A percentile compares a stretch with the other conserved stretches of the same genome.
Evolutionary conservation across 2,113 vertebrate species (phyloP).

Genomic region (Lasiurus cinereus): DNA sequence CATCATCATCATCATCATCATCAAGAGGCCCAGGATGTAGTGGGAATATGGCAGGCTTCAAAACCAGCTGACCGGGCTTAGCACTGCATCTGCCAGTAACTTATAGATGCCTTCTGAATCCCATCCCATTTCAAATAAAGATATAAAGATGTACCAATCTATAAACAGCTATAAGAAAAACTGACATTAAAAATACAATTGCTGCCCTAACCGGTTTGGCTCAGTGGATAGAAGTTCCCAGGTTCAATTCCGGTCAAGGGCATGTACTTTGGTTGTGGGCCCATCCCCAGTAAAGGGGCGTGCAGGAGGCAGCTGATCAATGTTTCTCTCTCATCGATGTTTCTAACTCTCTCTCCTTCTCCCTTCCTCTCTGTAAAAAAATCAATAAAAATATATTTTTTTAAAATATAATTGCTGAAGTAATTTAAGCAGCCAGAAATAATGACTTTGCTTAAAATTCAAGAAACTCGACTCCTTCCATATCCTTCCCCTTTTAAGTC

Average conservation of each 20-base stretch:
- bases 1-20: not conserved
- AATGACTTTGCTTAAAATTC: not conserved
- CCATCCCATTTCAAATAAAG: not conserved
- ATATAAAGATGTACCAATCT: not conserved
- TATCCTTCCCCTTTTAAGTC: not conserved
- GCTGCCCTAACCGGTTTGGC: not conserved
- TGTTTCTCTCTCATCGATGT: too few relatives aligned
- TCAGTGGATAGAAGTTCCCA: too few relatives aligned
- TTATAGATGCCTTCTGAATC: not conserved
- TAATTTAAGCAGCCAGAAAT: slow-evolving; percentile 8
- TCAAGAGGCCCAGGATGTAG: not conserved
- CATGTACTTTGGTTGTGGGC: too few relatives aligned
- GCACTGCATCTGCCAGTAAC: not conserved
- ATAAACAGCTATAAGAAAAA: not conserved
- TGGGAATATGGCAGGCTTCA: not conserved
- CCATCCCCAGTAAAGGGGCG: too few relatives aligned
- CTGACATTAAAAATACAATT: not conserved
- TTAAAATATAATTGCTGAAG: not conserved
- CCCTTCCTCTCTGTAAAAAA: too few relatives aligned
- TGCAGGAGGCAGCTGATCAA: too few relatives aligned
- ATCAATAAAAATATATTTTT: too few relatives aligned
- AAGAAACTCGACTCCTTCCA: not conserved
- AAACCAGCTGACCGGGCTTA: not conserved
- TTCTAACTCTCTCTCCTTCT: too few relatives aligned
- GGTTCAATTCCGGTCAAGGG: too few relatives aligned